Base-by-base conservation (phyloP, 2,113 vertebrate species). In the Corythaixoides concolor region DNA sequence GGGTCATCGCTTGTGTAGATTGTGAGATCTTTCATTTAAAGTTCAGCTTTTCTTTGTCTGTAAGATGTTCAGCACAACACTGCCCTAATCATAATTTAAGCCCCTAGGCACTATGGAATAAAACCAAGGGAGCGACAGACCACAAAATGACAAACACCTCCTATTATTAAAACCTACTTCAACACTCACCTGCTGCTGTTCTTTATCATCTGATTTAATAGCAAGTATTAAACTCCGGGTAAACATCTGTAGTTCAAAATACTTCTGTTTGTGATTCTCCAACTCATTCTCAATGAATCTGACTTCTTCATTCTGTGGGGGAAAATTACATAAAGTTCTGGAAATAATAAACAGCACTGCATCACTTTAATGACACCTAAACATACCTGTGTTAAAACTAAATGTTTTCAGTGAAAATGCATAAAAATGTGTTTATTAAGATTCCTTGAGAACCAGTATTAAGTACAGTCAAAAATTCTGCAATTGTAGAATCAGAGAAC, bases 201-300 rank as follows among this genome's bases (percentile, higher is more conserved):
- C 98, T 95, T 98, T 98, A 97, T 99, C 98, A n/a, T 99, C 98
- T 58, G 98, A 97, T 97, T 98, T 99, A 95, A 99, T 97, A 77
- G 99, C 99, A 84, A 96, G 97, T 91, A 99, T 98, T 96, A 99
- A 98, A 95, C 98, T 99, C 94, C 98, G 98, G 21, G 99, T 99
- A 96, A 99, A 99, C 8, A 96, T 98, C 92, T 98, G 99, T 73
- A 99, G 99, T 89, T 99, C 98, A 92, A 98, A 98, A 79, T 99
- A 99, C 95, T 98, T 99, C 97, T 98, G 98, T 95, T 99, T 99
- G 98, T 99, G 99, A 97, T 97, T 99, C 97, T 99, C 98, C 98
- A 99, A 97, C 96, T 99, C 99, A 30, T 97, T 98, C 98, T 99
- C 99, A 50, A 99, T 98, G 97, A 99, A 99, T 97, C 99, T 99